Percentiles rank a stretch among this genome's conserved stretches.
Evolutionary conservation across 1,140 invertebrate genomes (phyloP).

Genomic region (Macrocentrus cingulum): DNA sequence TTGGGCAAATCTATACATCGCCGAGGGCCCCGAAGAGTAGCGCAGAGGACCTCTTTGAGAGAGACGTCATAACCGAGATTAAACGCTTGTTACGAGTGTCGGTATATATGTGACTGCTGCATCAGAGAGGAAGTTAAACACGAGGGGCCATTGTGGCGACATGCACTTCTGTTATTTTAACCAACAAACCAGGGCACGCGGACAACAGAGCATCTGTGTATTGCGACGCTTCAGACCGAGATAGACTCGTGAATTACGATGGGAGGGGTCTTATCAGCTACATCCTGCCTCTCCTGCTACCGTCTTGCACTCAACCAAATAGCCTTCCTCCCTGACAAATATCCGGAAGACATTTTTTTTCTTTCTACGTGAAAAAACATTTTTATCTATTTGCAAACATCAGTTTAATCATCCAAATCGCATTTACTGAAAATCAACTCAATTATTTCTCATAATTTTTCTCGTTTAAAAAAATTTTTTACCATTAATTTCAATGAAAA

Average conservation of each 20-base stretch:
- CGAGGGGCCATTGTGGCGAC: too few species aligned
- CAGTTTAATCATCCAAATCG: too few species aligned
- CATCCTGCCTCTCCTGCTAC: slow-evolving; percentile 4
- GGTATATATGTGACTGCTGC: background rate
- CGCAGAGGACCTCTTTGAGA: background rate
- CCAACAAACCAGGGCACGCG: background rate
- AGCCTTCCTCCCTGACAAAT: slow-evolving; percentile 11
- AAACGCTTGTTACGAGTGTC: slow-evolving; percentile 36
- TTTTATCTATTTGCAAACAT: too few species aligned
- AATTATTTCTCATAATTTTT: too few species aligned
- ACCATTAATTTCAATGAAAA: too few species aligned
- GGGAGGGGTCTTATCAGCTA: slow-evolving; percentile 7
- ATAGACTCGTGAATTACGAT: slow-evolving; percentile 8
- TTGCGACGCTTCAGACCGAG: background rate
- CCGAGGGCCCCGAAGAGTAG: slow-evolving; percentile 33
- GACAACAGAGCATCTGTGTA: slow-evolving; percentile 6
- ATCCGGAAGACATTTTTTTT: too few species aligned
- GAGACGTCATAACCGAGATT: slow-evolving; percentile 42
- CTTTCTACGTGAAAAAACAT: too few species aligned
- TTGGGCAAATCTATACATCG: slow-evolving; percentile 55
- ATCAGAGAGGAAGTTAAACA: slow-evolving; percentile 23
- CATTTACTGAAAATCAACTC: too few species aligned
- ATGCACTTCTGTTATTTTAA: slow-evolving; percentile 5
- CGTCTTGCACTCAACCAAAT: slow-evolving; percentile 11
- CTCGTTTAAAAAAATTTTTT: too few species aligned